Conservation (phyloP, 2,888 invertebrate genomes). For the Xylocampa areola region DNA sequence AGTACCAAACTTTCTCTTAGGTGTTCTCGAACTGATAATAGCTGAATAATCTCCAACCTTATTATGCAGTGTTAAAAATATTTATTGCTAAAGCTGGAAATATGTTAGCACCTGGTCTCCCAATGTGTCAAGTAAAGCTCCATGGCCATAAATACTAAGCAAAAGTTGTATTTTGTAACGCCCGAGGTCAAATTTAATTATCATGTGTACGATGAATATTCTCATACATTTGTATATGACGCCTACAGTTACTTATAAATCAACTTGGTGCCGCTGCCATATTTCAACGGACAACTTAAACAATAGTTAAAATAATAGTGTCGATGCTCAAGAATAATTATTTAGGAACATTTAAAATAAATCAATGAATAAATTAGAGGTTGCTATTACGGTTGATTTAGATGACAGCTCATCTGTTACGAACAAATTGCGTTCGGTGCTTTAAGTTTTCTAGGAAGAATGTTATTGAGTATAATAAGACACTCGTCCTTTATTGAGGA, state of each 20-base stretch:
- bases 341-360: conserved; percentile 86
- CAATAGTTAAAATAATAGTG: conserved; percentile 85
- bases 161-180: conserved; percentile 78
- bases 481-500: background rate
- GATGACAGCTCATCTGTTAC: conserved; percentile 82
- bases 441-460: conserved; percentile 57
- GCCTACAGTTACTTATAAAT: conserved; percentile 84
- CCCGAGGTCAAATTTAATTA: conserved; percentile 88
- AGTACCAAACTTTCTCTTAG: conserved; percentile 55
- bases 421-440: conserved; percentile 73
- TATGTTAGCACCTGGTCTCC: conserved; percentile 77
- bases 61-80: conserved; percentile 75
- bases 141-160: conserved; percentile 78
- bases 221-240: conserved; percentile 68
- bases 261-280: conserved; percentile 70
- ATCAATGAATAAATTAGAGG: conserved; percentile 87
- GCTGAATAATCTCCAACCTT: conserved; percentile 49
- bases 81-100: conserved; percentile 71
- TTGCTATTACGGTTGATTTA: conserved; percentile 85
- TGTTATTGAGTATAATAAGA: conserved; percentile 25
- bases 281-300: conserved; percentile 81
- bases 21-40: conserved; percentile 51
- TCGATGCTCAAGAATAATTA: conserved; percentile 85
- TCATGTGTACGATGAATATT: conserved; percentile 82
- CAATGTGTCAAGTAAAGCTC: conserved; percentile 80